A percentile compares a stretch with the other conserved stretches of the same genome.
These are phyloP conservation scores for Drosophila yooni DNA, from an alignment of 2,888 invertebrate species.

Conservation along the genomic window DNA sequence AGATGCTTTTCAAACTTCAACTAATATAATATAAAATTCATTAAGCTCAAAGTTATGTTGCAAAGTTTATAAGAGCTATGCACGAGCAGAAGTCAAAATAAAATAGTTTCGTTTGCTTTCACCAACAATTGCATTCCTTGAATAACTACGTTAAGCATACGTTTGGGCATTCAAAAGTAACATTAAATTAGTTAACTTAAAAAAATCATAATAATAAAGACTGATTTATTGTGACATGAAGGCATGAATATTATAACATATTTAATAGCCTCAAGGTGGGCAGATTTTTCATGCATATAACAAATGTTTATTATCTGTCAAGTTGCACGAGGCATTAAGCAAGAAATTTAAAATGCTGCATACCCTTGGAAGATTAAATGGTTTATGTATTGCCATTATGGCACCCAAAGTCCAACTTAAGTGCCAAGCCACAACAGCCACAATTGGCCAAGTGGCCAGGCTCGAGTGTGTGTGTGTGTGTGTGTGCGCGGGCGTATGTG, in stretches of 20 bases:
- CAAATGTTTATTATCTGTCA: constrained; percentile 31
- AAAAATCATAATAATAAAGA: constrained; percentile 5
- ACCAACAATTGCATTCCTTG: neutral
- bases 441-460: constrained; percentile 25
- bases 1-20: too few species aligned
- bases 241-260: constrained; percentile 4
- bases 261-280: neutral
- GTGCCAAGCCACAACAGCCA: constrained; percentile 24
- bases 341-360: constrained; percentile 40
- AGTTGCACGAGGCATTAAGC: constrained; percentile 11
- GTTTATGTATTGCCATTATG: constrained; percentile 47
- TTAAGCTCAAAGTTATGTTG: neutral
- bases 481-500: neutral
- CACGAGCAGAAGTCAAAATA: neutral
- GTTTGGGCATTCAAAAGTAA: constrained; percentile 19
- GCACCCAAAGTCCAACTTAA: constrained; percentile 37
- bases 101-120: neutral
- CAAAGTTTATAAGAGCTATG: neutral
- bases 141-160: constrained; percentile 11
- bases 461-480: constrained; percentile 5
- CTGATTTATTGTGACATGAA: constrained; percentile 22
- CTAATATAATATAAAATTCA: neutral
- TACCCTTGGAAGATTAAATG: constrained; percentile 36
- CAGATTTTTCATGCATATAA: constrained; percentile 28
- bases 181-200: neutral